Base-by-base conservation (phyloP, 1,140 invertebrate genomes). In the Helicoverpa zea region DNA sequence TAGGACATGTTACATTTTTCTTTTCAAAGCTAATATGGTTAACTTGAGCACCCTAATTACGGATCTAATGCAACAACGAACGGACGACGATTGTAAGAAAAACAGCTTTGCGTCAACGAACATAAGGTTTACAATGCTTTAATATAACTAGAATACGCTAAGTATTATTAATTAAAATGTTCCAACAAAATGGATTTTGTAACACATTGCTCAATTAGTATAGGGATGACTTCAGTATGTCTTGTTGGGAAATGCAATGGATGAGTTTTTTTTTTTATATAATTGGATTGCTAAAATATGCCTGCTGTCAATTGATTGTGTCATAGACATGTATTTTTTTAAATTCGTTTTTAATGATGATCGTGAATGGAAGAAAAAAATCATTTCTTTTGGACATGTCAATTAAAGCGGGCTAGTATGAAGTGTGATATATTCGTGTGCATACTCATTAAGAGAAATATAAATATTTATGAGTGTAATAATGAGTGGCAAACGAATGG, bases 371-470 rank as follows among this genome's bases (percentile, higher is more conserved):
- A 29, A 59, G 2, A 59, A 11, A 23, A 59, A 11, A 29, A 29
- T 10, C 10, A 59, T 23, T 9, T 59, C 56, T 59, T 58, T 58
- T 58, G 18, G 9, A n/a, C 58, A 12, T 29, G 12, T 29, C 18
- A 66, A 66, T 47, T 12, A 43, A 64, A 16, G 10, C 18, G 18
- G 47, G 49, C 49, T 52, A 47, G 16, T 35, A 63, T 49, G 9
- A 64, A 23, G 14, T 79, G 77, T 72, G 58, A 79, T 74, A 79
- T 74, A 56, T 54, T 54, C 49, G 29, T 76, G 77, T 0, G 81
- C 74, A 77, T 63, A 76, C 75, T 83, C 75, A 79, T 59, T 59
- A 47, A 75, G 72, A 75, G 47, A 61, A 75, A 43, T 12, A 59
- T 56, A 10, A 59, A 61, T 16, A 23, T 51, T 78, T 51, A 14